Percentiles rank a stretch among this genome's conserved stretches.
Conservation (phyloP, 2,888 invertebrate species). For the Pimpla rufipes region DNA sequence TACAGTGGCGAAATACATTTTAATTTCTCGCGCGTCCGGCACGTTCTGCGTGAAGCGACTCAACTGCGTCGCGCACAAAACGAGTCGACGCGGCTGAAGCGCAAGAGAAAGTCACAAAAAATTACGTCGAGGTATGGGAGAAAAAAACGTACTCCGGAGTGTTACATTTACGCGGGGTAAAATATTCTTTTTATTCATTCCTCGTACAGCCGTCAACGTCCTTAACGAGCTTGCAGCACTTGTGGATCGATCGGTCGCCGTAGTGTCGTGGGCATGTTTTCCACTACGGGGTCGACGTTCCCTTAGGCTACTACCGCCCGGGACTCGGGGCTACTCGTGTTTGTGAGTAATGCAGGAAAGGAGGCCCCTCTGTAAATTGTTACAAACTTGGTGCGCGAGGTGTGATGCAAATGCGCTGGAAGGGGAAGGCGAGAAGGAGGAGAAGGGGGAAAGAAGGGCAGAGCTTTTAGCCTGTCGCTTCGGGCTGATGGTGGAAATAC, state of each 20-base stretch:
- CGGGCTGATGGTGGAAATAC: conserved; percentile 43
- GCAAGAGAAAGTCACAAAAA: not conserved
- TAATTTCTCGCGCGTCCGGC: conserved; percentile 24
- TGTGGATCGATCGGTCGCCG: conserved; percentile 50
- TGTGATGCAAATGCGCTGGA: conserved; percentile 14
- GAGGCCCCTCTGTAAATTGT: conserved; percentile 23
- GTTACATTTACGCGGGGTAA: not conserved
- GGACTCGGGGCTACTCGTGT: conserved; percentile 1
- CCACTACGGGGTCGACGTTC: conserved; percentile 12
- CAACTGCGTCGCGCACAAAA: not conserved
- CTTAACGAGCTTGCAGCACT: conserved; percentile 58
- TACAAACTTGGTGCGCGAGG: conserved; percentile 18
- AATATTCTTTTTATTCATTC: conserved; percentile 30
- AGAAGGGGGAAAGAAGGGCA: not conserved
- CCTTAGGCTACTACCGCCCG: conserved; percentile 2
- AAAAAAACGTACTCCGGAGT: not conserved
- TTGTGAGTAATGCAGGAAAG: conserved; percentile 16
- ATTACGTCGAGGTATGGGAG: not conserved
- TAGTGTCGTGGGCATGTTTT: conserved; percentile 17
- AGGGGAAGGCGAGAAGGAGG: not conserved
- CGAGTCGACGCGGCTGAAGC: not conserved
- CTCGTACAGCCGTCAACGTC: conserved; percentile 15
- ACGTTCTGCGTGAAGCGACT: not conserved
- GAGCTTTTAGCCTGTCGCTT: conserved; percentile 25
- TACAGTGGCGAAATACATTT: conserved; percentile 44